Percentiles rank a stretch among this genome's conserved stretches.
phyloP scores from a whole-genome alignment of 2,888 invertebrate species.

The Megaustenia siamemsis region DNA sequence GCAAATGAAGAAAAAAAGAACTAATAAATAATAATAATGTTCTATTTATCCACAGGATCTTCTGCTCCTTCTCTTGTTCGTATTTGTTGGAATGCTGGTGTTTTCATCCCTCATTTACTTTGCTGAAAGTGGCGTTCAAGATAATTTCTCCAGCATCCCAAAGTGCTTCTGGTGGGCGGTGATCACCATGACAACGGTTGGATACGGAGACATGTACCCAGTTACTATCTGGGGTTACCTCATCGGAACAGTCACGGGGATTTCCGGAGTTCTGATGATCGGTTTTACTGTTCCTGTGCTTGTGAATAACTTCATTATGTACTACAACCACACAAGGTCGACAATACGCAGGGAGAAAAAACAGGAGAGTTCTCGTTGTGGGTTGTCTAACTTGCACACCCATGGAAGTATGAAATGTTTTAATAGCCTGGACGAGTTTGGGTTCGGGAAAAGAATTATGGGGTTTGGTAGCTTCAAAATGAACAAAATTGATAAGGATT shows the following conservation, averaged over 20 bases:
- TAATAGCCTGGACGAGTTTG: neutral
- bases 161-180: slow-evolving; percentile 67
- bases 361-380: neutral
- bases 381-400: neutral
- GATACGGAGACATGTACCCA: slow-evolving; percentile 68
- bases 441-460: slow-evolving; percentile 33
- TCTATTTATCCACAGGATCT: slow-evolving; percentile 61
- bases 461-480: neutral
- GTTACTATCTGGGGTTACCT: slow-evolving; percentile 62
- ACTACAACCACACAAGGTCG: slow-evolving; percentile 72
- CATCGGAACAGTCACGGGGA: slow-evolving; percentile 70
- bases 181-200: slow-evolving; percentile 71
- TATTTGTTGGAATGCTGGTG: slow-evolving; percentile 66
- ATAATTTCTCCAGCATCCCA: slow-evolving; percentile 63
- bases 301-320: slow-evolving; percentile 76
- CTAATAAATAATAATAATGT: too few relatives aligned
- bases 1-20: too few relatives aligned
- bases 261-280: slow-evolving; percentile 72
- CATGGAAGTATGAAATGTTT: neutral
- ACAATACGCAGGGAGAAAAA: slow-evolving; percentile 57
- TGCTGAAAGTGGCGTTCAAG: slow-evolving; percentile 61
- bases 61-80: slow-evolving; percentile 64
- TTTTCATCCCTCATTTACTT: slow-evolving; percentile 68
- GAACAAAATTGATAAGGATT: neutral
- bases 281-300: slow-evolving; percentile 76